phyloP scores from a whole-genome alignment of 2,113 vertebrate species.

The Apodemus speciosus region DNA sequence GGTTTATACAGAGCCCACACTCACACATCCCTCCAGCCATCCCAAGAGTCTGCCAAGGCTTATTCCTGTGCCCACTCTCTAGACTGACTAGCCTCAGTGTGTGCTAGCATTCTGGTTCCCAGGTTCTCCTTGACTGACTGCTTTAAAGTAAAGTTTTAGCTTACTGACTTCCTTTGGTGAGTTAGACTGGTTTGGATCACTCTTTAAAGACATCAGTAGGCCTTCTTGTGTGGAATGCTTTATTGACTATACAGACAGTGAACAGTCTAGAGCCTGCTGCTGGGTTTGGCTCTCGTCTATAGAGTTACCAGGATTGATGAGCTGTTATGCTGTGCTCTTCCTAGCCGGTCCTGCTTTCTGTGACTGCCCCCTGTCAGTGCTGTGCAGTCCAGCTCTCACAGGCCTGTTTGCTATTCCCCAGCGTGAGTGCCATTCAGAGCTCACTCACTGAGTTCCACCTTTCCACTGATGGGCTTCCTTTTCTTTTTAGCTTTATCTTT shows the following conservation, averaged over 20 bases:
- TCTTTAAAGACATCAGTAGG: background rate
- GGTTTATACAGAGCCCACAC: background rate
- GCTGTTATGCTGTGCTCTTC: accelerated
- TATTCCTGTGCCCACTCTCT: too few species aligned
- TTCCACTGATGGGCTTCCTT: too few species aligned
- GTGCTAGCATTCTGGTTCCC: background rate
- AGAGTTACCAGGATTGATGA: background rate
- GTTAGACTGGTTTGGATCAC: background rate
- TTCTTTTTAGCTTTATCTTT: background rate
- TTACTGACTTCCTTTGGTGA: background rate
- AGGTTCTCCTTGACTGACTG: background rate
- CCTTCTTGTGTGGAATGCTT: background rate
- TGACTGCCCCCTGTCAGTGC: background rate
- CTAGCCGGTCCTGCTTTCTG: background rate
- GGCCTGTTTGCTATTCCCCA: accelerated
- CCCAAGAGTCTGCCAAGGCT: background rate
- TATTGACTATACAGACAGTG: background rate
- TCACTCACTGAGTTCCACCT: background rate
- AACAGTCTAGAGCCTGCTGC: background rate
- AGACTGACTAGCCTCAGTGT: background rate
- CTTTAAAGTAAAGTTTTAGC: background rate
- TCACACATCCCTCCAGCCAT: background rate
- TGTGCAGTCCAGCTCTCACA: background rate
- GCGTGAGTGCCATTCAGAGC: accelerated
- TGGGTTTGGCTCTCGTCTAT: background rate